Conservation (phyloP, 2,113 vertebrate genomes). For the Vireo altiloquus region DNA sequence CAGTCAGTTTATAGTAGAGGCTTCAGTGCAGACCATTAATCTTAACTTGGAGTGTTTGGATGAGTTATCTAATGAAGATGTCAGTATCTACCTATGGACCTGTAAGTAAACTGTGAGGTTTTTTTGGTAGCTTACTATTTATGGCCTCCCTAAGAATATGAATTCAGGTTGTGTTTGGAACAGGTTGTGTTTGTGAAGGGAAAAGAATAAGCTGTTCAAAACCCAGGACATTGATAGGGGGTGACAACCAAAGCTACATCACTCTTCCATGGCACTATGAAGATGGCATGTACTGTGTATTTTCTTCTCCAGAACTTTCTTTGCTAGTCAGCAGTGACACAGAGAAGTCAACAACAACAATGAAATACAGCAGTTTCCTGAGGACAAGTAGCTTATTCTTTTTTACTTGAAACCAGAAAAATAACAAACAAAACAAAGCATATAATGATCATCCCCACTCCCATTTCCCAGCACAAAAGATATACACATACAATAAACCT, state of each 20-base stretch:
- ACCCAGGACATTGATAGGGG: background rate
- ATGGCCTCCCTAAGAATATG: background rate
- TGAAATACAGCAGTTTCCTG: background rate
- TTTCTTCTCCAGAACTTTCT: background rate
- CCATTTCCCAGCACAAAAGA: background rate
- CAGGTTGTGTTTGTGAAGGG: background rate
- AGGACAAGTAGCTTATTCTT: background rate
- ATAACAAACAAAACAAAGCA: background rate
- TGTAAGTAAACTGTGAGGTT: background rate
- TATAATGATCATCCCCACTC: background rate
- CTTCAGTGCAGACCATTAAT: background rate
- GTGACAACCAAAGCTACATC: background rate
- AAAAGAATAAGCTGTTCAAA: background rate
- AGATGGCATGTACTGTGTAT: background rate
- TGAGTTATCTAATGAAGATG: background rate
- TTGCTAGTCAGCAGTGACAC: background rate
- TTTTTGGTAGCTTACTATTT: background rate
- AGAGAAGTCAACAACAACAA: background rate
- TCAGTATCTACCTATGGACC: background rate
- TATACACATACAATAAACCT: background rate
- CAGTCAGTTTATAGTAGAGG: background rate
- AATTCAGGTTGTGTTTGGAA: background rate
- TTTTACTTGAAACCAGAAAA: background rate
- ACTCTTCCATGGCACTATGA: background rate
- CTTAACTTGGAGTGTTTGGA: background rate